Evolutionary conservation across 2,113 vertebrate genomes (phyloP).

Genomic region (Pachycephala philippinensis): DNA sequence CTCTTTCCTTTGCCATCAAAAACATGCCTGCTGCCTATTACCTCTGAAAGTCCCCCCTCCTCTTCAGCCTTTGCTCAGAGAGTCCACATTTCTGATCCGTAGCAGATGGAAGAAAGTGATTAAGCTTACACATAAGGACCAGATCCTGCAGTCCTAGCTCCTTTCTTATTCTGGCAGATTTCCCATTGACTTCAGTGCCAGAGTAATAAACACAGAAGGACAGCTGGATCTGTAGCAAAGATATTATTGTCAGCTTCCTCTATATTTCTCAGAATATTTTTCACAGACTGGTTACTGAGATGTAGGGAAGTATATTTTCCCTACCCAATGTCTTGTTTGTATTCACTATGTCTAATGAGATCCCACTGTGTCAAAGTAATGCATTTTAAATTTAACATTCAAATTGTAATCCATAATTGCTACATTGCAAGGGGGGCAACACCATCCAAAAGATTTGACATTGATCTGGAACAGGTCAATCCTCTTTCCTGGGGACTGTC

Average conservation of each 20-base stretch:
- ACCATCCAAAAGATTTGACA: not conserved
- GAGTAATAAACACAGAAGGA: constrained; percentile 13
- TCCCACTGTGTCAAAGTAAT: not conserved
- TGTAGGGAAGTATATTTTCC: not conserved
- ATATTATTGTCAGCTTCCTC: constrained; percentile 32
- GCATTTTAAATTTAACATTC: not conserved
- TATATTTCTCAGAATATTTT: constrained; percentile 17
- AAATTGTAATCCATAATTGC: not conserved
- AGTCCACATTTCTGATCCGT: constrained; percentile 19
- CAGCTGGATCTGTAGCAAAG: constrained; percentile 41
- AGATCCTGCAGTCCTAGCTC: constrained; percentile 1
- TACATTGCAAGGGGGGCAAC: not conserved
- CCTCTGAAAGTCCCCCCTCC: not conserved
- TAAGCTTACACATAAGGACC: constrained; percentile 19
- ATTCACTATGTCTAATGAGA: not conserved
- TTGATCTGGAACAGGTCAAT: not conserved
- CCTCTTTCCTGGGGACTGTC: not conserved
- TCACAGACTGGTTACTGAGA: constrained; percentile 7
- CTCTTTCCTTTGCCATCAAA: not conserved
- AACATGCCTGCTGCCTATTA: not conserved
- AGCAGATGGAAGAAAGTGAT: constrained; percentile 42
- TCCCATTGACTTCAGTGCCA: constrained; percentile 36
- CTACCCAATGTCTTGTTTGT: not conserved
- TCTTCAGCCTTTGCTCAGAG: constrained; percentile 1
- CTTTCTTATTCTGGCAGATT: not conserved